Percentiles rank a stretch among this genome's conserved stretches.
Conservation (phyloP, 2,113 vertebrate genomes). For the Coreoperca whiteheadi region DNA sequence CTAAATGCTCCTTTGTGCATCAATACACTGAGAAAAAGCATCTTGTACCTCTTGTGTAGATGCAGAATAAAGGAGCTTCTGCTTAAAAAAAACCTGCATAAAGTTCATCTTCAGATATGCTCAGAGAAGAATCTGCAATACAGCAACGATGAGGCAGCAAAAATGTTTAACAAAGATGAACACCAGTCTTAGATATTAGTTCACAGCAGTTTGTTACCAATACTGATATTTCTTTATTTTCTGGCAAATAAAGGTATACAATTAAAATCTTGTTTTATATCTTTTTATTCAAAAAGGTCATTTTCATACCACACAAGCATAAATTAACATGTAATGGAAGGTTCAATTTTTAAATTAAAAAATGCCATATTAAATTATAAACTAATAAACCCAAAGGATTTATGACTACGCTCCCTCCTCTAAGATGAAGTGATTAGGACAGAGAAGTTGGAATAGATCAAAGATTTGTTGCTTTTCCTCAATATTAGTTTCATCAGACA, state of each 20-base stretch:
- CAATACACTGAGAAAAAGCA: not conserved
- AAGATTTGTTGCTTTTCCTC: not conserved
- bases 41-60: not conserved
- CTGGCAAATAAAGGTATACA: too few relatives aligned
- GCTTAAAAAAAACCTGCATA: not conserved
- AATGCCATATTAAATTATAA: not conserved
- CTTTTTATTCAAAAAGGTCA: not conserved
- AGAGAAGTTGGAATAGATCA: not conserved
- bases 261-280: not conserved
- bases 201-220: too few relatives aligned
- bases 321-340: not conserved
- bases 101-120: not conserved
- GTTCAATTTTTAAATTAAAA: not conserved
- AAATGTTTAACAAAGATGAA: too few relatives aligned
- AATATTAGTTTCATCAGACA: constrained; percentile 9
- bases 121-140: not conserved
- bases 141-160: not conserved
- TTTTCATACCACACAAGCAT: not conserved
- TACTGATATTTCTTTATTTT: not conserved
- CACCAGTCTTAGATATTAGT: too few relatives aligned
- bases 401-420: not conserved
- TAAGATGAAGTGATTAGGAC: not conserved
- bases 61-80: too few relatives aligned
- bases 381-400: not conserved
- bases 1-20: not conserved